These are phyloP conservation scores for Euthynnus affinis DNA, from an alignment of 2,797 vertebrate genomes.

Conservation along the genomic window DNA sequence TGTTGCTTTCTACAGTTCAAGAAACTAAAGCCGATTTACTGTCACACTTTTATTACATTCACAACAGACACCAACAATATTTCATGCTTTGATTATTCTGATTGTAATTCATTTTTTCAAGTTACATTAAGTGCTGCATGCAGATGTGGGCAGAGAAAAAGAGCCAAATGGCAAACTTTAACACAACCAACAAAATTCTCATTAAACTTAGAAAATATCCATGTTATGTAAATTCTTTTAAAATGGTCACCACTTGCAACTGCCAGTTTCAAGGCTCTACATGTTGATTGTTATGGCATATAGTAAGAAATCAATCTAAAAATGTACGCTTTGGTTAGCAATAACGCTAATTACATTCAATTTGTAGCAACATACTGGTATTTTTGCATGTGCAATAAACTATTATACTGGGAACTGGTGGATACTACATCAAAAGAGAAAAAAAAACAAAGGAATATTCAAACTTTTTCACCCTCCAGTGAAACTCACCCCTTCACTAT, in stretches of 20 bases:
- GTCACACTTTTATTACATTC: background rate
- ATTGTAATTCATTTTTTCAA: background rate
- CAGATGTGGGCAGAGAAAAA: background rate
- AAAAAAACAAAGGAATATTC: background rate
- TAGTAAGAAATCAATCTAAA: background rate
- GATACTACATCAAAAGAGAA: background rate
- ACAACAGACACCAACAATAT: background rate
- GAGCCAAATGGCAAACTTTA: background rate
- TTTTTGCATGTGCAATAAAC: background rate
- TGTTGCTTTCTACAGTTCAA: background rate
- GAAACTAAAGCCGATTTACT: background rate
- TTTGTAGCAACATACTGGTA: background rate
- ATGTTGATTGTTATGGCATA: background rate
- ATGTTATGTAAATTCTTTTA: too few species aligned
- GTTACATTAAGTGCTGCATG: background rate
- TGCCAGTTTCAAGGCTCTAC: background rate
- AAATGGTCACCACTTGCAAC: too few species aligned
- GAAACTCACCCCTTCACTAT: slow-evolving; percentile 95
- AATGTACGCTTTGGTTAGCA: background rate
- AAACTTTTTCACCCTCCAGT: background rate
- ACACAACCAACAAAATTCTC: background rate
- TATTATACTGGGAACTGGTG: background rate
- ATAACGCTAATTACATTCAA: background rate
- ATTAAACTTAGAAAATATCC: background rate
- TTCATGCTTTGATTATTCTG: background rate